phyloP scores from a whole-genome alignment of 2,888 invertebrate species.

The Brachyopa scutellaris region DNA sequence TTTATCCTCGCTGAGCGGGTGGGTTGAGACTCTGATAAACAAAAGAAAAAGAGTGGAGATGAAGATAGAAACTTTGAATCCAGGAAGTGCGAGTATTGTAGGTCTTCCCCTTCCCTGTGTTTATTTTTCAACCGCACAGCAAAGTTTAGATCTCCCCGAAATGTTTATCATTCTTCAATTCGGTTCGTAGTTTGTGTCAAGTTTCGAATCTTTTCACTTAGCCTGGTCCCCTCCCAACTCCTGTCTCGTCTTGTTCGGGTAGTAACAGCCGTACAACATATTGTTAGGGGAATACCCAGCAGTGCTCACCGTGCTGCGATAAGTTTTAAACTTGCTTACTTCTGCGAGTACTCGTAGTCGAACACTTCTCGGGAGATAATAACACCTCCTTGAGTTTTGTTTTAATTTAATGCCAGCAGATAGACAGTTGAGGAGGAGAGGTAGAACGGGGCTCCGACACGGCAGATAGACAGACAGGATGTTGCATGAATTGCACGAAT shows the following conservation, averaged over 20 bases:
- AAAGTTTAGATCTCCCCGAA: slow-evolving; percentile 17
- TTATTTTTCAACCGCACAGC: slow-evolving; percentile 9
- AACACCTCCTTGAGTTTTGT: slow-evolving; percentile 67
- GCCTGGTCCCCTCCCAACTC: no score
- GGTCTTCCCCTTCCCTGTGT: neutral
- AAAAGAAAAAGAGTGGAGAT: neutral
- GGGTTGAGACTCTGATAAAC: slow-evolving; percentile 13
- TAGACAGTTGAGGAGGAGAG: no score
- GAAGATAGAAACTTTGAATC: slow-evolving; percentile 9
- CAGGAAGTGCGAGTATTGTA: slow-evolving; percentile 41
- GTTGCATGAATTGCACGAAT: slow-evolving; percentile 71
- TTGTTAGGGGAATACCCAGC: no score
- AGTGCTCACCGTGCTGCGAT: slow-evolving; percentile 1
- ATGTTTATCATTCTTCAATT: slow-evolving; percentile 67
- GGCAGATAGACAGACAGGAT: slow-evolving; percentile 62
- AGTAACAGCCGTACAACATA: neutral
- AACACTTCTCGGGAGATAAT: slow-evolving; percentile 51
- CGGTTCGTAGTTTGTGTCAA: slow-evolving; percentile 43
- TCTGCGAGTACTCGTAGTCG: no score
- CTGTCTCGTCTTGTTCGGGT: neutral
- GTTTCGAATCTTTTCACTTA: slow-evolving; percentile 58
- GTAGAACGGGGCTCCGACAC: slow-evolving; percentile 12
- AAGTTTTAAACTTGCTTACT: slow-evolving; percentile 56
- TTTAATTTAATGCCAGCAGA: slow-evolving; percentile 61
- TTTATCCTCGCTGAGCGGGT: slow-evolving; percentile 46